Base-by-base conservation (phyloP, 1,140 invertebrate species). In the Euura saliciscinereae region DNA sequence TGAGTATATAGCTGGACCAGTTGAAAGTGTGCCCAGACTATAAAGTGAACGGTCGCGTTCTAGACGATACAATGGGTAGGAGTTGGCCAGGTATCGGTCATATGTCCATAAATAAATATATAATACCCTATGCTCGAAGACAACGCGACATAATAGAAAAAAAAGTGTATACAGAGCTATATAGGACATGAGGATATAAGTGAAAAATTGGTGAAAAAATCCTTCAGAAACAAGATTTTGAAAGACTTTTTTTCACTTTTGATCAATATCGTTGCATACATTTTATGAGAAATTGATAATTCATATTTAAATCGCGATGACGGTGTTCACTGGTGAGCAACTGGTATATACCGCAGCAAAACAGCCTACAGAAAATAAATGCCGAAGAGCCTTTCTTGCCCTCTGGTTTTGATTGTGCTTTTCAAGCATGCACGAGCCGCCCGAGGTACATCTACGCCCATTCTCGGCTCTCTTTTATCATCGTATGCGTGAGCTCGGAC, bases 1-100 rank as follows among this genome's bases (percentile, higher is more conserved):
- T 28, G 28, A 28, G 28, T 72, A 75, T 75, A 71, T 72, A 70
- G 11, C 73, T 76, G 71, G 77, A 78, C 77, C 77, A 75, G 77
- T 78, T 76, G 45, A 73, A 77, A 78, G 75, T 76, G 73, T 78
- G 73, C 72, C 75, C 51, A 11, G 28, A 28, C 28, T 28, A 28
- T 28, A 28, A 28, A 28, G 28, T 28, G 28, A 28, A 28, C 28
- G 28, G 28, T 28, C 28, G 28, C 28, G 51, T n/a, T 11, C 51
- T n/a, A n/a, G 8, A 8, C 51, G 51, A 8, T 11, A 59, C 51
- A 59, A 59, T 59, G 51, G 51, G 51, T 59, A n/a, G 51, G 51
- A 59, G 51, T 59, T 11, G 51, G 8, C 51, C 51, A 59, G 51
- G 51, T 59, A 59, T n/a, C 28, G 28, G 28, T 28, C 28, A 28